A percentile compares a stretch with the other conserved stretches of the same genome.
These are phyloP conservation scores for Oscheius sp. DNA, from an alignment of 2,888 invertebrate species.

Conservation along the genomic window DNA sequence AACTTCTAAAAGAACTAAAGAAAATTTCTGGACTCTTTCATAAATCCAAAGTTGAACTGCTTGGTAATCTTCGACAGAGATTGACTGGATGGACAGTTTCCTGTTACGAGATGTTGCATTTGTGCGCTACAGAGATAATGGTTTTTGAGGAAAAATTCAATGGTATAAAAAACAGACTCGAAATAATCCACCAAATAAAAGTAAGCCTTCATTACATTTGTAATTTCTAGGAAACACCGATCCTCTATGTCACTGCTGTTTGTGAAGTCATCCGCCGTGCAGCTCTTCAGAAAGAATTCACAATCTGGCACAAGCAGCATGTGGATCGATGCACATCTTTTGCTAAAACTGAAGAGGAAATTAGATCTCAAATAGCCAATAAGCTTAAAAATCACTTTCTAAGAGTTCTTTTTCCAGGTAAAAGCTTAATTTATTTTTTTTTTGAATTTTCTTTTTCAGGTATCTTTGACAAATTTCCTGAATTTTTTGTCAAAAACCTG, in stretches of 20 bases:
- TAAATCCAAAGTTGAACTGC: constrained; percentile 59
- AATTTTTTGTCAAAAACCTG: constrained; percentile 77
- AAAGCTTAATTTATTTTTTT: no score
- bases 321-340: constrained; percentile 72
- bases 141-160: constrained; percentile 60
- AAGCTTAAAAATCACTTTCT: constrained; percentile 84
- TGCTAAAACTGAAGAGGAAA: constrained; percentile 83
- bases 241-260: constrained; percentile 60
- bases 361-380: constrained; percentile 82
- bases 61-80: constrained; percentile 53
- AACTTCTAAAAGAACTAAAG: constrained; percentile 41
- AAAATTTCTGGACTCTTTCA: constrained; percentile 49
- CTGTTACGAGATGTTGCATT: constrained; percentile 57
- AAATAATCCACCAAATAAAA: constrained; percentile 49
- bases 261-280: constrained; percentile 61
- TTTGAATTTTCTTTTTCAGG: constrained; percentile 36
- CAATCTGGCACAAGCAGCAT: constrained; percentile 32
- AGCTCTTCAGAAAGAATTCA: constrained; percentile 48
- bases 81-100: constrained; percentile 57
- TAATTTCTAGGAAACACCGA: constrained; percentile 59
- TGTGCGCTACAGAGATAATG: constrained; percentile 51
- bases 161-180: constrained; percentile 49
- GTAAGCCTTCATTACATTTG: constrained; percentile 36
- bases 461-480: constrained; percentile 84
- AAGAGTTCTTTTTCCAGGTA: constrained; percentile 85